phyloP scores from a whole-genome alignment of 2,797 vertebrate genomes.

The Hipposideros larvatus region DNA sequence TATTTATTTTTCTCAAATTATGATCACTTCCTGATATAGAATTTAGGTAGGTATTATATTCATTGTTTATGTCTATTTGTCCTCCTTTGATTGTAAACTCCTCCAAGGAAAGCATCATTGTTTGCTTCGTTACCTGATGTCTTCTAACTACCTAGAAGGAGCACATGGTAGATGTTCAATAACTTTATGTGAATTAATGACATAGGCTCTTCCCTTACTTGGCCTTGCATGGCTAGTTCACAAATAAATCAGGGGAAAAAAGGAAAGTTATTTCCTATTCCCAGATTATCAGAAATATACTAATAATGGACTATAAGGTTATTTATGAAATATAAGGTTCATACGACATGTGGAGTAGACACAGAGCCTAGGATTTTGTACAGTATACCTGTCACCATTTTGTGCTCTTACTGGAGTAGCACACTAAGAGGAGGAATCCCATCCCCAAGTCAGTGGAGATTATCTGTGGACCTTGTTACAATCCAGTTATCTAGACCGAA shows the following conservation, averaged over 20 bases:
- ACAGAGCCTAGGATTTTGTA: not conserved
- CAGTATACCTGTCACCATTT: not conserved
- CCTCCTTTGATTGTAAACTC: not conserved
- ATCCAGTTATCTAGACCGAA: not conserved
- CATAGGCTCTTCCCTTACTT: not conserved
- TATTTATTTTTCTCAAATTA: not conserved
- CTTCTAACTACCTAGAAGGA: not conserved
- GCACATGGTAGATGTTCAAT: not conserved
- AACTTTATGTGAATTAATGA: conserved; percentile 20
- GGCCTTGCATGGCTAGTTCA: not conserved
- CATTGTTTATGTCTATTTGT: not conserved
- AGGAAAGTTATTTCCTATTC: not conserved
- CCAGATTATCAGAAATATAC: not conserved
- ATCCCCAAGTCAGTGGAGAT: not conserved
- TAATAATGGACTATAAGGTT: not conserved
- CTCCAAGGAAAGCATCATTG: not conserved
- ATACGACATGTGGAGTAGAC: not conserved
- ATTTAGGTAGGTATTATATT: not conserved
- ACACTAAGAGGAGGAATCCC: not conserved
- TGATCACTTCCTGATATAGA: not conserved
- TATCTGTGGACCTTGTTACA: not conserved
- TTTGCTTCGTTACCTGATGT: not conserved
- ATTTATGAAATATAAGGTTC: not conserved
- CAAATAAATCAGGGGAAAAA: not conserved
- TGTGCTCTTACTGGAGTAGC: not conserved